These are phyloP conservation scores for Scalopus aquaticus DNA, from an alignment of 2,113 vertebrate genomes.

Conservation along the genomic window DNA sequence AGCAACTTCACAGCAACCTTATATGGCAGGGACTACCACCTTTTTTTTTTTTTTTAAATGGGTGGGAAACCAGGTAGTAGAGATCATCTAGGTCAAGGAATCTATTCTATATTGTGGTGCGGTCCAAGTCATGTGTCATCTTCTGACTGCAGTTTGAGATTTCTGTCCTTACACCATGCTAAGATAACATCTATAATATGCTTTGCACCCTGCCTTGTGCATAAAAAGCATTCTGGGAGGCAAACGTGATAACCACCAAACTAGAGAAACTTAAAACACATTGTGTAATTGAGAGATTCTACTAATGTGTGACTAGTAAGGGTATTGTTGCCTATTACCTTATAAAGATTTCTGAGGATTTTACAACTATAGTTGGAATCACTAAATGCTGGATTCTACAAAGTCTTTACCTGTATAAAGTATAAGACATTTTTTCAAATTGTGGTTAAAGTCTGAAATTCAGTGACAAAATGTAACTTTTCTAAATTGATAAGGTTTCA, in stretches of 20 bases:
- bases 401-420: neutral
- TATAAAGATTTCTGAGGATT: neutral
- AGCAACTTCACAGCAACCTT: neutral
- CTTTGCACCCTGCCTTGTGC: neutral
- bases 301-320: neutral
- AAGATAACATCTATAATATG: neutral
- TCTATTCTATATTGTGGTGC: neutral
- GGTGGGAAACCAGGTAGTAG: neutral
- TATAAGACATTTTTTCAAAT: neutral
- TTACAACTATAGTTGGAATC: neutral
- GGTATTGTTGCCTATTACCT: neutral
- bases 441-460: constrained; percentile 3
- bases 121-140: neutral
- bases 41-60: neutral
- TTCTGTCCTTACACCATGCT: neutral
- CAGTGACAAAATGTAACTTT: neutral
- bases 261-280: neutral
- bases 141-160: neutral
- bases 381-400: neutral
- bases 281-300: neutral
- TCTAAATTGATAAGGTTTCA: neutral
- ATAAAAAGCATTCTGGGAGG: neutral
- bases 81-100: neutral
- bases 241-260: too few species aligned
- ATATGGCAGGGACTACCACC: neutral